A percentile compares a stretch with the other conserved stretches of the same genome.
Evolutionary conservation across 2,113 vertebrate genomes (phyloP).

Genomic region (Todiramphus saurophagus): DNA sequence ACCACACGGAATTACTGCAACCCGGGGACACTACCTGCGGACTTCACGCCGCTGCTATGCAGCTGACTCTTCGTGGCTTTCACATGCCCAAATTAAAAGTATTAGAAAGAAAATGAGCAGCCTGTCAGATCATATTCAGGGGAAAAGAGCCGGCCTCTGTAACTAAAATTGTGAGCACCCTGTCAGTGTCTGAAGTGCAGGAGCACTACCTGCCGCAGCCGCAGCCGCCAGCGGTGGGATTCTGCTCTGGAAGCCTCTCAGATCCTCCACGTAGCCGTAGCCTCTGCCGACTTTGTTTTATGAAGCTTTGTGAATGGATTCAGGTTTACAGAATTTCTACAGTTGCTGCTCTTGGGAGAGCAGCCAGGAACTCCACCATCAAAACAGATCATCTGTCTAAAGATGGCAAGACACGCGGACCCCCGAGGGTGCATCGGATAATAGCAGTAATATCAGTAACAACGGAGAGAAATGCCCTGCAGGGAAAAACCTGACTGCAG

Average conservation of each 20-base stretch:
- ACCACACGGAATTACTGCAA: accelerated
- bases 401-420: background rate
- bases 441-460: slow-evolving; percentile 34
- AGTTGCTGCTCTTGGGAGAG: slow-evolving; percentile 1
- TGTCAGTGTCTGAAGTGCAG: background rate
- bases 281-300: slow-evolving; percentile 44
- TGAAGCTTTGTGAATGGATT: slow-evolving; percentile 51
- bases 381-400: slow-evolving; percentile 32
- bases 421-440: slow-evolving; percentile 7
- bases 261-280: background rate
- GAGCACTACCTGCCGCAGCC: background rate
- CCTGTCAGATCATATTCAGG: background rate
- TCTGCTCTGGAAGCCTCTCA: slow-evolving; percentile 36
- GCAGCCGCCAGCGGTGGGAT: background rate
- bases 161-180: background rate
- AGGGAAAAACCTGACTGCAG: slow-evolving; percentile 26
- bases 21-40: accelerated
- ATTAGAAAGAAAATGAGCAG: background rate
- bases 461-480: slow-evolving; percentile 42
- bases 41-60: accelerated
- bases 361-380: slow-evolving; percentile 37
- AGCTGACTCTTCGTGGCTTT: background rate
- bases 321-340: slow-evolving; percentile 45
- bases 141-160: background rate
- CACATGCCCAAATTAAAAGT: background rate